phyloP scores from a whole-genome alignment of 2,888 invertebrate species.

The Cordilura impudica region DNA sequence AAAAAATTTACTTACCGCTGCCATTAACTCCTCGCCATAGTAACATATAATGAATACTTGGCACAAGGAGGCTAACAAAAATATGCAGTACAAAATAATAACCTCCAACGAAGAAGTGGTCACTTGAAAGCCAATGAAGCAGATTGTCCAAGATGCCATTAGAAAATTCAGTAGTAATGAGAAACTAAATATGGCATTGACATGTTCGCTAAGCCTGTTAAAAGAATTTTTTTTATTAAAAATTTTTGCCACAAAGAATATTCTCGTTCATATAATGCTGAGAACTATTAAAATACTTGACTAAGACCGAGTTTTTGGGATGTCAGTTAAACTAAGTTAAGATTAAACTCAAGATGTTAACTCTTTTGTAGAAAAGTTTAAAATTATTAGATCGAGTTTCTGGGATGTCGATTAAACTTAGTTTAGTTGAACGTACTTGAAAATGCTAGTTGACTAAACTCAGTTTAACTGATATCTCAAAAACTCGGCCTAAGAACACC shows the following conservation, averaged over 20 bases:
- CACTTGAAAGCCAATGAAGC: slow-evolving; percentile 74
- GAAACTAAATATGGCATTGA: slow-evolving; percentile 71
- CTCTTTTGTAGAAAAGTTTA: no score
- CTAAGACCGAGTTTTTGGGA: neutral
- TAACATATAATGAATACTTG: slow-evolving; percentile 74
- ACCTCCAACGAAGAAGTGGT: slow-evolving; percentile 70
- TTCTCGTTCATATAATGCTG: no score
- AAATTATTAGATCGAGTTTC: no score
- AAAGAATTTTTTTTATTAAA: neutral
- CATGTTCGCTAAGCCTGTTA: slow-evolving; percentile 68
- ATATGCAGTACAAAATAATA: slow-evolving; percentile 70
- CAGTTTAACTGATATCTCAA: no score
- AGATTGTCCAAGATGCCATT: slow-evolving; percentile 73
- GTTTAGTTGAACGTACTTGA: no score
- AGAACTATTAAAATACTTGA: no score
- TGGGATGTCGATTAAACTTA: no score
- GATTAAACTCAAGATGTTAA: no score
- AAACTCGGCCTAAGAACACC: no score
- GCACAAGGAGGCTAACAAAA: slow-evolving; percentile 70
- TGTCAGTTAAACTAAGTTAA: neutral
- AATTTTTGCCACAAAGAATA: no score
- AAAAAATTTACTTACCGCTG: slow-evolving; percentile 66
- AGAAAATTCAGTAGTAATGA: slow-evolving; percentile 73
- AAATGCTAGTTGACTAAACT: no score
- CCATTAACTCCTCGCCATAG: slow-evolving; percentile 72